A percentile compares a stretch with the other conserved stretches of the same genome.
Conservation (phyloP, 2,113 vertebrate species). For the Neogale vison region DNA sequence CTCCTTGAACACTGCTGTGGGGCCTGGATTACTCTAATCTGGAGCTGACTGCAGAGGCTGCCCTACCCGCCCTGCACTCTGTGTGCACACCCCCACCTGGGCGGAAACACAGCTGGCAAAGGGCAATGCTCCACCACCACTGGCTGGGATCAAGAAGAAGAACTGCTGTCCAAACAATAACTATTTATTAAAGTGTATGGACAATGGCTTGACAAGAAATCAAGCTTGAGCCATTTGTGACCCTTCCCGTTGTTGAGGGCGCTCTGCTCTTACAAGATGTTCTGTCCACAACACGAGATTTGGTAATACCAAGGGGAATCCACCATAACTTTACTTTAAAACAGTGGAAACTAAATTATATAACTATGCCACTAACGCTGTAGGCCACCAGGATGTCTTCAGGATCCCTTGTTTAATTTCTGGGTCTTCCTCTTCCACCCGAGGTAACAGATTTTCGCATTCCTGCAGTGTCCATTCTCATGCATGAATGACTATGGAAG, state of each 20-base stretch:
- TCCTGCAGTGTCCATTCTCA: neutral
- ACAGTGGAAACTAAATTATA: neutral
- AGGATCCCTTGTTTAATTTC: neutral
- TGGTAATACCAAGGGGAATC: neutral
- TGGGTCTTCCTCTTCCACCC: neutral
- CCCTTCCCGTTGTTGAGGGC: neutral
- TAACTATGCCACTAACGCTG: neutral
- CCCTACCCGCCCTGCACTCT: neutral
- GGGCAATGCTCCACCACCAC: neutral
- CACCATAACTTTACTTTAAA: neutral
- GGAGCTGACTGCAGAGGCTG: neutral
- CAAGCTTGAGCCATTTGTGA: neutral
- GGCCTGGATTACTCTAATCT: neutral
- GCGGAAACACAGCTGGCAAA: neutral
- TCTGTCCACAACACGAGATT: neutral
- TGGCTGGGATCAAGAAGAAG: neutral
- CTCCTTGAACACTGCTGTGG: neutral
- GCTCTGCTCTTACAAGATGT: neutral
- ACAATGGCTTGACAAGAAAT: neutral
- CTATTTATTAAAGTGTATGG: neutral
- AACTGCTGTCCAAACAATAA: neutral
- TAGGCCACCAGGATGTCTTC: neutral
- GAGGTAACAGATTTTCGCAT: neutral
- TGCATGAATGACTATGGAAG: neutral
- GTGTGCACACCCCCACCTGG: accelerated